These are phyloP conservation scores for Synanthedon vespiformis DNA, from an alignment of 2,888 invertebrate genomes.

Conservation along the genomic window DNA sequence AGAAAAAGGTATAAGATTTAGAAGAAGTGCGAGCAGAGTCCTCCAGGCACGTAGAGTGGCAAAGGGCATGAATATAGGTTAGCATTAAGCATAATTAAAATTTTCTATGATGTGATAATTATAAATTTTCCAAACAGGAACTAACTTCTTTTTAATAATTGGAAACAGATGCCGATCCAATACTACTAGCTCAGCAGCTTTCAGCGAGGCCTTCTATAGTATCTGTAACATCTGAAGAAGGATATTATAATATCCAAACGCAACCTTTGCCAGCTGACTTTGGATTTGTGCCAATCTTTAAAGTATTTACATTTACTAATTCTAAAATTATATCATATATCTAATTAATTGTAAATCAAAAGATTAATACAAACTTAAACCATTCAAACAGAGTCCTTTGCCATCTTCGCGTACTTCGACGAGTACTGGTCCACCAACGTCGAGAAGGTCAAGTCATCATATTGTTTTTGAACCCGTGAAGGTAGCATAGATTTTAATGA, in stretches of 20 bases:
- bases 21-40: constrained; percentile 55
- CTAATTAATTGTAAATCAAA: not conserved
- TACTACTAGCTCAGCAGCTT: constrained; percentile 57
- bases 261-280: constrained; percentile 59
- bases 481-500: constrained; percentile 22
- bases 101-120: not conserved
- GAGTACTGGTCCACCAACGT: constrained; percentile 54
- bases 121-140: not conserved
- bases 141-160: not conserved
- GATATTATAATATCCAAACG: constrained; percentile 44
- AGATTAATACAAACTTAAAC: not conserved
- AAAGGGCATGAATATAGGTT: constrained; percentile 62
- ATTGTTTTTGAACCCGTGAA: constrained; percentile 48
- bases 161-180: constrained; percentile 49
- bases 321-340: not conserved
- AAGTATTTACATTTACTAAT: constrained; percentile 20
- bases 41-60: constrained; percentile 57
- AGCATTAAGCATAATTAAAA: not conserved
- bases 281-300: constrained; percentile 55
- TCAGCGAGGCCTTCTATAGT: constrained; percentile 64
- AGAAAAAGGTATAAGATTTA: constrained; percentile 56
- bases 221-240: constrained; percentile 61
- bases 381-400: constrained; percentile 42
- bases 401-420: constrained; percentile 52
- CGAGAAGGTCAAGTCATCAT: constrained; percentile 59